These are phyloP conservation scores for Erebia ligea DNA, from an alignment of 2,888 invertebrate species.

Conservation along the genomic window DNA sequence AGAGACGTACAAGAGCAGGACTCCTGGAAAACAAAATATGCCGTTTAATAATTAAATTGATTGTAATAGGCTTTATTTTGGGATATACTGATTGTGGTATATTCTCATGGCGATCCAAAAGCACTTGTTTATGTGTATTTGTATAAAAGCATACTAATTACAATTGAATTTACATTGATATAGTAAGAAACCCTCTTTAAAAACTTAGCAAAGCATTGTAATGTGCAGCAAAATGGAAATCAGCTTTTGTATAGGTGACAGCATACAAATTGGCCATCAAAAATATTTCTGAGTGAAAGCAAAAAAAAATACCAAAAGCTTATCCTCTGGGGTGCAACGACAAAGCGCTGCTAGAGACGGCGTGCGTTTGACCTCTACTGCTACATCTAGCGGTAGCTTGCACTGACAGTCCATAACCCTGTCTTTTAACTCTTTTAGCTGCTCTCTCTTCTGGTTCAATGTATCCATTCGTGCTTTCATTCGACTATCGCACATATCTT, in stretches of 20 bases:
- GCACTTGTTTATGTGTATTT: no score
- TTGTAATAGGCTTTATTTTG: no score
- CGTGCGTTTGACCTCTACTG: constrained; percentile 67
- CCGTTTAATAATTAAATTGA: neutral
- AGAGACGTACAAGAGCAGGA: constrained; percentile 72
- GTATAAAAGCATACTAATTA: no score
- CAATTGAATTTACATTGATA: no score
- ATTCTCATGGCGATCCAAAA: no score
- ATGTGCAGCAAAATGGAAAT: no score
- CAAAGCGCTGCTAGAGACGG: constrained; percentile 70
- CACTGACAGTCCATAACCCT: constrained; percentile 66
- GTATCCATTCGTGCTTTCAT: constrained; percentile 56
- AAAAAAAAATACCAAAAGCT: constrained; percentile 50
- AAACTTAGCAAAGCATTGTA: no score
- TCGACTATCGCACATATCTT: constrained; percentile 55
- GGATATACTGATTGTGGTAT: no score
- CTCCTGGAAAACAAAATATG: constrained; percentile 49
- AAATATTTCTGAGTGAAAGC: neutral
- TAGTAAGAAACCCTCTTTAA: no score
- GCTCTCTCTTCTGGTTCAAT: constrained; percentile 55
- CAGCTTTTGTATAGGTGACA: no score
- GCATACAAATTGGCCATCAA: no score
- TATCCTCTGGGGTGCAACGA: constrained; percentile 61
- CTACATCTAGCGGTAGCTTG: constrained; percentile 59
- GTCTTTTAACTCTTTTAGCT: constrained; percentile 53